These are phyloP conservation scores for Helicoverpa assulta DNA, from an alignment of 2,888 invertebrate genomes.

Conservation along the genomic window DNA sequence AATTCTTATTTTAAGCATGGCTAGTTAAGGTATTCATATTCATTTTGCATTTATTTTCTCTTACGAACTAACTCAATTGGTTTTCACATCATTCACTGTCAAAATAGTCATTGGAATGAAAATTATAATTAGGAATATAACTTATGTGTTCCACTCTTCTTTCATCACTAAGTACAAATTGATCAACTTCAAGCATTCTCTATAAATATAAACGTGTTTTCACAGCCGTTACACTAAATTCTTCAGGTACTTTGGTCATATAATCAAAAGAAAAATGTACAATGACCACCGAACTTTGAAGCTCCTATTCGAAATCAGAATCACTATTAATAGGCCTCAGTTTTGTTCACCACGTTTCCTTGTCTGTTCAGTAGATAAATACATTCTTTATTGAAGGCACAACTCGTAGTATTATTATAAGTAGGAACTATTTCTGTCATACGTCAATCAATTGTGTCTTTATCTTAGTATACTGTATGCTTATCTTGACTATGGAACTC, in stretches of 20 bases:
- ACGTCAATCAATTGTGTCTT: constrained; percentile 7
- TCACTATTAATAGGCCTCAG: not conserved
- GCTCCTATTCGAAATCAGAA: not conserved
- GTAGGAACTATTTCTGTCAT: constrained; percentile 10
- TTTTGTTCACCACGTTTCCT: constrained; percentile 10
- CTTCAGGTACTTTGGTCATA: constrained; percentile 55
- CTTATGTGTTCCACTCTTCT: not conserved
- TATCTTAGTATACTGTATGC: constrained; percentile 2
- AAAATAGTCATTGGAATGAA: not conserved
- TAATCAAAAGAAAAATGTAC: constrained; percentile 16
- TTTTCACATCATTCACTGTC: not conserved
- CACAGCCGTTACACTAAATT: constrained; percentile 57
- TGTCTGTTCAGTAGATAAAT: not conserved
- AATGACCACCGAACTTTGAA: constrained; percentile 19
- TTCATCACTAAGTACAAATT: constrained; percentile 28
- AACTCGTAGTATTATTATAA: constrained; percentile 1
- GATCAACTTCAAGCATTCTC: constrained; percentile 24
- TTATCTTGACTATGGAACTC: constrained; percentile 6
- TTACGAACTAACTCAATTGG: not conserved
- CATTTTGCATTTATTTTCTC: constrained; percentile 25
- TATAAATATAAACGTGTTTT: constrained; percentile 45
- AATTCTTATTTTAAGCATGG: constrained; percentile 10
- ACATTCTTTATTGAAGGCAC: not conserved
- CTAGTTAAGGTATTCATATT: constrained; percentile 13
- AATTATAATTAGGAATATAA: not conserved